Evolutionary conservation across 2,888 invertebrate species (phyloP).

Genomic region (Malthinus seriepunctatus): DNA sequence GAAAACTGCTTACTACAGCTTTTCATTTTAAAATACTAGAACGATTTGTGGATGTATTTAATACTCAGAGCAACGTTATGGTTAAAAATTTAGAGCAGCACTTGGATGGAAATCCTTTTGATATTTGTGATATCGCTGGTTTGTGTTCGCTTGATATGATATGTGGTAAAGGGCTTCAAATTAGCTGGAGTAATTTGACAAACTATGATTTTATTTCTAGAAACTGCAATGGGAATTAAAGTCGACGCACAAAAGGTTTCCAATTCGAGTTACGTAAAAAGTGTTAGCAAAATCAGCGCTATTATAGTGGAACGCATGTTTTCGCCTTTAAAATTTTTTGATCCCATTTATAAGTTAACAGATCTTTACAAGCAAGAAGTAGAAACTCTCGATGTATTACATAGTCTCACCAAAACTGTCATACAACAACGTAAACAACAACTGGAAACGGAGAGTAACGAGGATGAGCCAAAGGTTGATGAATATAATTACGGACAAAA

Average conservation of each 20-base stretch:
- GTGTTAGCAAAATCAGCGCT: slow-evolving; percentile 61
- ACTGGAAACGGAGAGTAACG: slow-evolving; percentile 35
- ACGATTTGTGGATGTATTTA: slow-evolving; percentile 71
- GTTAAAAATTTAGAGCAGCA: slow-evolving; percentile 57
- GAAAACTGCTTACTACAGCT: slow-evolving; percentile 75
- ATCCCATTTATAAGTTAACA: slow-evolving; percentile 59
- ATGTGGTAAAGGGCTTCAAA: slow-evolving; percentile 54
- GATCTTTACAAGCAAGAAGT: slow-evolving; percentile 62
- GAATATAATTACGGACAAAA: neutral
- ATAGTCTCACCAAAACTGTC: slow-evolving; percentile 59
- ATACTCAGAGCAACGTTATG: slow-evolving; percentile 64
- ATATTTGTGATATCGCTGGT: slow-evolving; percentile 65
- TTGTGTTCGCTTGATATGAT: slow-evolving; percentile 65
- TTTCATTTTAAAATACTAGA: slow-evolving; percentile 79
- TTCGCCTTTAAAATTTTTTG: slow-evolving; percentile 56
- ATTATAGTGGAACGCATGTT: slow-evolving; percentile 41
- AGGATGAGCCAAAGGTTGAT: slow-evolving; percentile 57
- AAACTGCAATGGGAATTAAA: slow-evolving; percentile 82
- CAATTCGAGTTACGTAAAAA: slow-evolving; percentile 72
- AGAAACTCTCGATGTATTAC: slow-evolving; percentile 55
- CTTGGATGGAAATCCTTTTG: slow-evolving; percentile 54
- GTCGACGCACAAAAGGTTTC: slow-evolving; percentile 71
- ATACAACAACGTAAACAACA: slow-evolving; percentile 57
- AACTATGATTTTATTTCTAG: slow-evolving; percentile 52
- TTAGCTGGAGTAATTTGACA: neutral